Evolutionary conservation across 2,113 vertebrate genomes (phyloP).

Genomic region (Callaeas wilsoni): DNA sequence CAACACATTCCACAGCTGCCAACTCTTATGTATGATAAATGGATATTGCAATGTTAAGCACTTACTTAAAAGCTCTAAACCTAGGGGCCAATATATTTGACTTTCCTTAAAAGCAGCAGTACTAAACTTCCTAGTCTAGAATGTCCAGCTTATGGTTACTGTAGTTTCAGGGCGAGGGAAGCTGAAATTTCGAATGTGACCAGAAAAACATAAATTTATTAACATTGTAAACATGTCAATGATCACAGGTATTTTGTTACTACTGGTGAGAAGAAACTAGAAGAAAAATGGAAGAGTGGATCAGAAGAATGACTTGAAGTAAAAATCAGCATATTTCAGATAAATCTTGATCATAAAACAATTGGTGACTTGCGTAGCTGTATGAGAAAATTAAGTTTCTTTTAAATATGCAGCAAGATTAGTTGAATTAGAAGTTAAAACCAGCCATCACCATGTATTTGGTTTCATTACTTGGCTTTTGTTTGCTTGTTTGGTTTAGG

Average conservation of each 20-base stretch:
- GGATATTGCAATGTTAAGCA: not conserved
- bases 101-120: not conserved
- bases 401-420: not conserved
- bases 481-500: not conserved
- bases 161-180: not conserved
- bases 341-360: not conserved
- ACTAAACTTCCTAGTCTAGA: not conserved
- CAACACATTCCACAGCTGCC: not conserved
- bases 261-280: not conserved
- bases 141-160: not conserved
- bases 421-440: not conserved
- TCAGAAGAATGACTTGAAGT: not conserved
- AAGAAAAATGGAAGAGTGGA: not conserved
- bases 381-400: not conserved
- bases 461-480: not conserved
- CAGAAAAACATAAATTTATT: not conserved
- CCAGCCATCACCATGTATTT: accelerated
- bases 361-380: not conserved
- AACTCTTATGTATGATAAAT: not conserved
- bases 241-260: not conserved
- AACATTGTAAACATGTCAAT: not conserved
- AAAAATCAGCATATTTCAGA: not conserved
- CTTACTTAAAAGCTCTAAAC: not conserved
- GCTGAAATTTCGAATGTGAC: not conserved
- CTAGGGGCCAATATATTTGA: not conserved